Evolutionary conservation across 2,113 vertebrate genomes (phyloP), one percentile per base, ranked within the genome.

Genomic region (Hydrolagus affinis): DNA sequence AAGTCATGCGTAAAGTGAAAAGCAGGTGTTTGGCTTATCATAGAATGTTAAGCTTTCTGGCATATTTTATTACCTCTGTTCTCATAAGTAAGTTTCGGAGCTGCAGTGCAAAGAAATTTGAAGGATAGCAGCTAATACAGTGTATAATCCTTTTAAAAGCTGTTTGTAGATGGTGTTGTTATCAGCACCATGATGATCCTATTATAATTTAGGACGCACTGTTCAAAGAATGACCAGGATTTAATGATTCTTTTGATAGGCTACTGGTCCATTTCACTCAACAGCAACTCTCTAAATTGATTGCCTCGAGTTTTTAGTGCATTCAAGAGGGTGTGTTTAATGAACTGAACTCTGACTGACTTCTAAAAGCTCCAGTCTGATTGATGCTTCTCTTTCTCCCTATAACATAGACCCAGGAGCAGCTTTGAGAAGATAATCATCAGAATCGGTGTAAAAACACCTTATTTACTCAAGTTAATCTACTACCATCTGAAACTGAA

Each of bases 381-480:
- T 88, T 91, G 89, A 88, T 87, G 87, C 88, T 87, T 88, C 89
- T 89, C 90, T 89, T 87, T 88, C 89, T 88, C 90, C 88, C 89
- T 89, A 23, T 21, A 21, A 17, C 85, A 86, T 86, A 85, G 88
- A 17, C 44, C 70, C 59, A 77, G 69, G 75, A 62, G 74, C 91
- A 89, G 87, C 74, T 74, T 88, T 90, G 89, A 92, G 90, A 91
- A 89, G 90, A 91, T 93, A 92, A 93, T 92, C 90, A 91, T 89
- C 86, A 88, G 83, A 88, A 92, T 91, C 91, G 89, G 91, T 93
- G 91, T 92, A 88, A 90, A 88, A 89, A 90, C 90, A 89, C 89
- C 91, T 91, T 89, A 88, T 92, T 89, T 91, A 89, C 89, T 90
- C 91, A 91, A 88, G 89, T 90, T 93, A 92, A 92, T 93, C 89